A percentile compares a stretch with the other conserved stretches of the same genome.
Conservation (phyloP, 2,113 vertebrate species). For the Gila orcuttii region DNA sequence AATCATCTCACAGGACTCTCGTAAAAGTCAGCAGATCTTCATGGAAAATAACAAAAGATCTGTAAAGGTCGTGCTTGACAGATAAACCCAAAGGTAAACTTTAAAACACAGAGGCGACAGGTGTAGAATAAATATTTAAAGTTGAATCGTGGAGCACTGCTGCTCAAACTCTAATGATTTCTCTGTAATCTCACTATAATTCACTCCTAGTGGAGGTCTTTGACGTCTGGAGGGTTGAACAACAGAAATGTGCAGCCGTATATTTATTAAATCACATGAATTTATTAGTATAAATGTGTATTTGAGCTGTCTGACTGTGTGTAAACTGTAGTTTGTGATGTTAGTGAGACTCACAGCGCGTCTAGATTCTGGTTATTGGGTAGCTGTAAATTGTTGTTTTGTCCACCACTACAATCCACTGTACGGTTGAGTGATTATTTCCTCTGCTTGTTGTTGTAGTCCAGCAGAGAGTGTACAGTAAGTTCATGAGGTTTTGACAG, state of each 20-base stretch:
- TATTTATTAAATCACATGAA: too few relatives aligned
- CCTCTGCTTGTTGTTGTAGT: too few relatives aligned
- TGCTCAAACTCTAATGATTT: background rate
- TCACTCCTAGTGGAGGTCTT: background rate
- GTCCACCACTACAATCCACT: background rate
- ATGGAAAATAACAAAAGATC: background rate
- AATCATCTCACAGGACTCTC: background rate
- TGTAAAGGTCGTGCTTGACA: background rate
- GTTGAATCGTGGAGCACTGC: background rate
- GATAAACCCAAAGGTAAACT: background rate
- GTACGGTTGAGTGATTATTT: background rate
- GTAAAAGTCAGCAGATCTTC: background rate
- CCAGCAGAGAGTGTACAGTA: too few relatives aligned
- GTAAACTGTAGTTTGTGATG: too few relatives aligned
- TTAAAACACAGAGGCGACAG: background rate
- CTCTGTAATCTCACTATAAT: background rate
- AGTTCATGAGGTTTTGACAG: background rate
- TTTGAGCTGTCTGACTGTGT: too few relatives aligned
- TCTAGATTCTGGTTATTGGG: background rate
- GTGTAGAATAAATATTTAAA: background rate
- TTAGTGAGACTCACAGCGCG: too few relatives aligned
- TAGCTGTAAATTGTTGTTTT: background rate
- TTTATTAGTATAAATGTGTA: too few relatives aligned
- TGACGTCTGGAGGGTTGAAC: background rate
- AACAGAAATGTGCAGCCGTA: background rate